Base-by-base conservation (phyloP, 2,888 invertebrate genomes). In the Chrysolina haemoptera region DNA sequence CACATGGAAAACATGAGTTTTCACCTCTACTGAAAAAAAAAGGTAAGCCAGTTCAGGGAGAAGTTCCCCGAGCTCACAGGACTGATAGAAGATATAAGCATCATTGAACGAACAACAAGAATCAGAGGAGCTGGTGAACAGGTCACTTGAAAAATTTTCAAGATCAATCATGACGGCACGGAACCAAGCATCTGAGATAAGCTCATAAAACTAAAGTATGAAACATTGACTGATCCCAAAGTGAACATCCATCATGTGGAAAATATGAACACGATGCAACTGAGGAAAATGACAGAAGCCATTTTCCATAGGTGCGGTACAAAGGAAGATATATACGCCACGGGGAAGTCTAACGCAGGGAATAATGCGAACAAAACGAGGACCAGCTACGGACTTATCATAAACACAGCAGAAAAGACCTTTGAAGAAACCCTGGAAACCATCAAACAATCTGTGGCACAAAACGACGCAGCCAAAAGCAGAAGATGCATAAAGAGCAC, bases 221-320 rank as follows among this genome's bases (percentile, higher is more conserved):
- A 43, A 12, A 43, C 43, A 9, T 11, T 9, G 8, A 4, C 8
- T 1, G 43, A 43, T 6, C 43, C 2, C 2, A 20, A n/a, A 63
- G 43, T 73, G 9, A 71, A 41, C 2, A 22, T 68, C 22, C 68
- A 73, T 48, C 71, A 71, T 50, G 14, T 74, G 14, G 22, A 65
- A 14, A 35, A 20, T 9, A 20, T 53, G n/a, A 11, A 35, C 12
- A 5, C n/a, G 1, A 40, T 62, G 8, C 11, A 63, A 6, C n/a
- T 74, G 1, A 55, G 68, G 22, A 74, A 62, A 22, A 74, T 73
- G 71, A 20, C 46, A 8, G 74, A 68, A 40, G 43, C 46, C 27
- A 48, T 73, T 5, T 74, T 68, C 48, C 10, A 55, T 3, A 9
- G 73, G 67, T 62, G 10, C n/a, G 16, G 4, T 5, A 43, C 43